Percentiles rank a stretch among this genome's conserved stretches.
These are phyloP conservation scores for Myotis findleyi DNA, from an alignment of 2,797 vertebrate species.

Conservation along the genomic window DNA sequence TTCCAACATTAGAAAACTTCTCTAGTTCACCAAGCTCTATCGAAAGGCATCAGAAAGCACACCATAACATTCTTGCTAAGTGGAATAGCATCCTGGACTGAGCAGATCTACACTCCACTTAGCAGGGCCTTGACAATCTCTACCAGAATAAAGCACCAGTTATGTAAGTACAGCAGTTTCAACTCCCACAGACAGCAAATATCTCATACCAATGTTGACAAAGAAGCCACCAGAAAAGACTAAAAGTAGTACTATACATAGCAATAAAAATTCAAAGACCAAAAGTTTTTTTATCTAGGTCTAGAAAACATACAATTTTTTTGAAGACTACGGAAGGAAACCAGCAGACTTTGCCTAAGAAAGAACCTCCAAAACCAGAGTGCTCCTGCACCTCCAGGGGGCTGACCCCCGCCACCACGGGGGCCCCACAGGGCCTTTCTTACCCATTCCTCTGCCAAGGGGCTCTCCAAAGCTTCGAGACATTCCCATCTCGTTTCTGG, in stretches of 20 bases:
- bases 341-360: neutral
- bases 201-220: neutral
- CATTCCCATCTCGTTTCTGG: conserved; percentile 95
- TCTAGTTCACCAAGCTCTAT: neutral
- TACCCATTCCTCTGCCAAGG: conserved; percentile 95
- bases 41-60: neutral
- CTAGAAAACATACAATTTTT: neutral
- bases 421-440: conserved; percentile 76
- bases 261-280: neutral
- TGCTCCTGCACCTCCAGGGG: neutral
- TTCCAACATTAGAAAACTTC: neutral
- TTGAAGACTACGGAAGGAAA: neutral
- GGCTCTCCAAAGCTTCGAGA: conserved; percentile 94
- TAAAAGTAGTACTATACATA: neutral
- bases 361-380: neutral
- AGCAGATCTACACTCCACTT: neutral
- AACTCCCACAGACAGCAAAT: neutral
- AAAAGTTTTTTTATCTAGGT: conserved; percentile 3
- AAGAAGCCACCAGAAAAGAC: neutral
- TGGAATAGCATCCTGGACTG: neutral
- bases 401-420: neutral
- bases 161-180: neutral
- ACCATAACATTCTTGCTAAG: no score
- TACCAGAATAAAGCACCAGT: neutral
- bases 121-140: neutral